phyloP scores from a whole-genome alignment of 2,888 invertebrate genomes.

The Hirtodrosophila cameraria region DNA sequence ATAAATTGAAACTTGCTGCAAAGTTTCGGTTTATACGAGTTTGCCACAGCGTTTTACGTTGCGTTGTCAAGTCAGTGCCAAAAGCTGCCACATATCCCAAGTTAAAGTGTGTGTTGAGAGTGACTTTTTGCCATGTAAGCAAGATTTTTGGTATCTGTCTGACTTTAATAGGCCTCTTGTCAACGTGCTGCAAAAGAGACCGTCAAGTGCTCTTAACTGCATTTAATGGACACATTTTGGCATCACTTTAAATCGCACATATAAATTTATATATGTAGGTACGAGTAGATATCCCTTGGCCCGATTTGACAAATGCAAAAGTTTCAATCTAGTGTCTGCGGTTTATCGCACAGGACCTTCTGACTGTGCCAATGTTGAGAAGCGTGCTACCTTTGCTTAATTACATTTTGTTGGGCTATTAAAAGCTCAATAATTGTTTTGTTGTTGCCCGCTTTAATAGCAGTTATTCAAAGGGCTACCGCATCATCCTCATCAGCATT shows the following conservation, averaged over 20 bases:
- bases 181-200: constrained; percentile 20
- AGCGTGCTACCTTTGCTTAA: constrained; percentile 72
- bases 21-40: constrained; percentile 47
- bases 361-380: constrained; percentile 17
- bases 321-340: constrained; percentile 43
- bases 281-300: constrained; percentile 7
- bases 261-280: background rate
- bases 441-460: constrained; percentile 74
- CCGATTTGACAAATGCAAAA: constrained; percentile 42
- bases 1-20: constrained; percentile 72
- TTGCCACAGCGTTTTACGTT: constrained; percentile 24
- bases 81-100: constrained; percentile 50
- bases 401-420: constrained; percentile 76
- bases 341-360: constrained; percentile 54
- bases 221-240: constrained; percentile 59
- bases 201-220: constrained; percentile 54
- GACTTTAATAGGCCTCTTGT: constrained; percentile 67
- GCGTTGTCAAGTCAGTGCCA: constrained; percentile 36
- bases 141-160: constrained; percentile 46
- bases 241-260: constrained; percentile 45
- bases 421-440: constrained; percentile 79
- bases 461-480: constrained; percentile 72
- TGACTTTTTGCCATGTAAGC: constrained; percentile 47
- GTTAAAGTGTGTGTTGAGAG: constrained; percentile 2
- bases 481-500: constrained; percentile 17